phyloP scores from a whole-genome alignment of 2,113 vertebrate genomes.

The Orycteropus afer region DNA sequence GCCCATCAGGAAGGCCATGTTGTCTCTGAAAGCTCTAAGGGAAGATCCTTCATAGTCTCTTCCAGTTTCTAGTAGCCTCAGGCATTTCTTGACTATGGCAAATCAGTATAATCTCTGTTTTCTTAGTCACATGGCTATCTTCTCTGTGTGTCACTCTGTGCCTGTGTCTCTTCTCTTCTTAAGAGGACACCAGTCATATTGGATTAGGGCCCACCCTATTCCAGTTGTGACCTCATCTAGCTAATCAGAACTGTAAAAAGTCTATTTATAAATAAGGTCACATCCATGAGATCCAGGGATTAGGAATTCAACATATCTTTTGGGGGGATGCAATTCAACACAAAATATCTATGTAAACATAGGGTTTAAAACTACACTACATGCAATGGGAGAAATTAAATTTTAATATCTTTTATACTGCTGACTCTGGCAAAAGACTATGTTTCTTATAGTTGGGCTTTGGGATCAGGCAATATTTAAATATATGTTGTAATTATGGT shows the following conservation, averaged over 20 bases:
- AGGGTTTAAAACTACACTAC: neutral
- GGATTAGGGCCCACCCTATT: too few species aligned
- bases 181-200: neutral
- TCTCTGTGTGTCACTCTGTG: neutral
- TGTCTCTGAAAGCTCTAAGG: neutral
- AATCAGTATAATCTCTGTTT: neutral
- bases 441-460: neutral
- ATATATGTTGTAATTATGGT: neutral
- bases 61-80: neutral
- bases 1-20: neutral
- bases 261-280: neutral
- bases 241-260: neutral
- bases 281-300: neutral
- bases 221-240: neutral
- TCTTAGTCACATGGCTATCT: neutral
- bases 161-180: neutral
- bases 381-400: neutral
- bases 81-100: neutral
- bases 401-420: neutral
- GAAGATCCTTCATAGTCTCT: neutral
- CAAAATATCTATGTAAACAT: neutral
- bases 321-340: neutral
- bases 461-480: neutral
- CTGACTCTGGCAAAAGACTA: neutral
- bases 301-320: neutral